Percentiles rank a stretch among this genome's conserved stretches.
Conservation (phyloP, 2,797 vertebrate genomes). For the Gymnothorax reevesii region DNA sequence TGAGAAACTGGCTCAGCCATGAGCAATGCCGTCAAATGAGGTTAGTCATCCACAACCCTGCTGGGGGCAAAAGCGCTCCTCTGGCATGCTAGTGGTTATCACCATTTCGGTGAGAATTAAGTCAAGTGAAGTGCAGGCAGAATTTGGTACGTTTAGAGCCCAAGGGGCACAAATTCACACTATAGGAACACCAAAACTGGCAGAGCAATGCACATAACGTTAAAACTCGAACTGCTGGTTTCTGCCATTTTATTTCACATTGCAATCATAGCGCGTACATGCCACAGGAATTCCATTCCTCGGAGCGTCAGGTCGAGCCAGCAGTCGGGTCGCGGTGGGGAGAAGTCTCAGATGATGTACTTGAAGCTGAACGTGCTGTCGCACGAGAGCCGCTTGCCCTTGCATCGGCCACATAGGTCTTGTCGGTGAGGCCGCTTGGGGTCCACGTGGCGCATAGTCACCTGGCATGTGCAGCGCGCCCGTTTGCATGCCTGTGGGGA, state of each 20-base stretch:
- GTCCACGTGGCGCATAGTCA: conserved; percentile 90
- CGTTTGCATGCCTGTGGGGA: conserved; percentile 85
- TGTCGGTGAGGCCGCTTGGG: conserved; percentile 95
- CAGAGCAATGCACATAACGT: neutral
- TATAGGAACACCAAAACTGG: no score
- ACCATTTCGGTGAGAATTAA: no score
- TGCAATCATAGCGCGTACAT: conserved; percentile 48
- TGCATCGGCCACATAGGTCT: conserved; percentile 95
- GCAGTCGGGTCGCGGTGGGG: neutral
- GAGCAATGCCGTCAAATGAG: no score
- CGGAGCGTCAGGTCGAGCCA: conserved; percentile 30
- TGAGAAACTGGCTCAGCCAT: no score
- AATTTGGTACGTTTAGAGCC: no score
- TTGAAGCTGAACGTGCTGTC: conserved; percentile 99
- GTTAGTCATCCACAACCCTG: no score
- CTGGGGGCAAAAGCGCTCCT: no score
- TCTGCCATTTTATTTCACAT: conserved; percentile 63
- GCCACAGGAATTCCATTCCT: conserved; percentile 45
- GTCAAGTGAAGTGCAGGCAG: no score
- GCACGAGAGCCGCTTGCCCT: conserved; percentile 93
- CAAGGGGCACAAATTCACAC: no score
- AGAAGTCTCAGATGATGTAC: conserved; percentile 84
- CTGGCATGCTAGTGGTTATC: no score
- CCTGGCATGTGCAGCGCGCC: conserved; percentile 84
- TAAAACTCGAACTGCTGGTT: conserved; percentile 53